Evolutionary conservation across 2,888 invertebrate genomes (phyloP).

Genomic region (Achlya flavicornis): DNA sequence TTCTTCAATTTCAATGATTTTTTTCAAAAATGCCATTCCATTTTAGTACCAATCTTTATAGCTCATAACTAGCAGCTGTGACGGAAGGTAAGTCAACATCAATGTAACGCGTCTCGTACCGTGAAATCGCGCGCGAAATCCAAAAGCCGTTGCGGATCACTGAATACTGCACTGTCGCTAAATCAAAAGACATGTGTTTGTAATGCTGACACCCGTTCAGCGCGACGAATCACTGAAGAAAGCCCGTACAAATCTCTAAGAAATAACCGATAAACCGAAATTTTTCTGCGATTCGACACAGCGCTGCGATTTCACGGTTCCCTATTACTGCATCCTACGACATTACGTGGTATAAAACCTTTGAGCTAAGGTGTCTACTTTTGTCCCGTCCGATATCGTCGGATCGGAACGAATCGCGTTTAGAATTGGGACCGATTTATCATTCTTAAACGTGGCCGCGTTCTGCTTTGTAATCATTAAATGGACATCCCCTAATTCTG

Average conservation of each 20-base stretch:
- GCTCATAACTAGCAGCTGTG: conserved; percentile 77
- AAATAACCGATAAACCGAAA: conserved; percentile 85
- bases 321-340: conserved; percentile 69
- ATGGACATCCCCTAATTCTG: conserved; percentile 72
- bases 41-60: conserved; percentile 26
- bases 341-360: conserved; percentile 16
- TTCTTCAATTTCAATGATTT: neutral
- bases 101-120: conserved; percentile 78
- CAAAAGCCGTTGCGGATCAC: conserved; percentile 72
- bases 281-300: conserved; percentile 83
- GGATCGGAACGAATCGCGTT: conserved; percentile 77
- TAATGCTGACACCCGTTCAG: conserved; percentile 80
- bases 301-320: conserved; percentile 75
- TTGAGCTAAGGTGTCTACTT: conserved; percentile 66
- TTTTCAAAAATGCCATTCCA: conserved; percentile 19
- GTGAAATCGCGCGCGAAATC: conserved; percentile 80
- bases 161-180: conserved; percentile 61
- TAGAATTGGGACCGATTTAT: conserved; percentile 76
- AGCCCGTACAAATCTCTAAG: conserved; percentile 83
- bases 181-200: conserved; percentile 82
- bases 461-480: conserved; percentile 62
- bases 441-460: conserved; percentile 75
- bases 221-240: conserved; percentile 80
- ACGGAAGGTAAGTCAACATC: conserved; percentile 83
- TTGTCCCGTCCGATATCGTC: conserved; percentile 59